Percentiles rank a stretch among this genome's conserved stretches.
Evolutionary conservation across 2,797 vertebrate genomes (phyloP).

Genomic region (Onychomys torridus): DNA sequence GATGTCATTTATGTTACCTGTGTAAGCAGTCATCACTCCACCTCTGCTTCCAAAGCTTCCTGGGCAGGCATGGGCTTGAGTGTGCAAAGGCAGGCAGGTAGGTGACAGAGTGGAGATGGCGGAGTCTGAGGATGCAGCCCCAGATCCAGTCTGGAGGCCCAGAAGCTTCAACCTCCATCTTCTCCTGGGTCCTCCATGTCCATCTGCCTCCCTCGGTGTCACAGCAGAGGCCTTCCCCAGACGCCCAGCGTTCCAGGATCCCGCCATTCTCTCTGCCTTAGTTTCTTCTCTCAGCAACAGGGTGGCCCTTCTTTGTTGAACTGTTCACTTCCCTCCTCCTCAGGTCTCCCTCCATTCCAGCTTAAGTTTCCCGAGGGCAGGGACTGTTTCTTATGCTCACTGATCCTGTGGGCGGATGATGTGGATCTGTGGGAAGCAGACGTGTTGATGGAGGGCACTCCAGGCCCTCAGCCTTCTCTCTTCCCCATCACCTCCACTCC

Average conservation of each 20-base stretch:
- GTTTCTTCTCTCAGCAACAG: not conserved
- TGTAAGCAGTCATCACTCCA: not conserved
- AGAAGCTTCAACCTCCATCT: not conserved
- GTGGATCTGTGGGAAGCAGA: not conserved
- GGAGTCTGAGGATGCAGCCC: not conserved
- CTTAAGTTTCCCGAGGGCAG: not conserved
- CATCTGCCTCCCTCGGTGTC: not conserved
- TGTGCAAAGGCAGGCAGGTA: not conserved
- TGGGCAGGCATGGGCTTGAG: not conserved
- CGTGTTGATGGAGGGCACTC: not conserved
- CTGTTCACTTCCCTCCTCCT: not conserved
- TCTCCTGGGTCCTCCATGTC: not conserved
- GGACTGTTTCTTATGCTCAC: not conserved
- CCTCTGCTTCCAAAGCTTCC: not conserved
- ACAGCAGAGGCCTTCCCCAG: not conserved
- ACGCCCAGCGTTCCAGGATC: not conserved
- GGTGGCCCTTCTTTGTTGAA: not conserved
- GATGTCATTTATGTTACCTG: constrained; percentile 13
- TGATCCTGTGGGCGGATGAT: not conserved
- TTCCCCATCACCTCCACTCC: not conserved
- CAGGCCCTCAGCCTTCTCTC: not conserved
- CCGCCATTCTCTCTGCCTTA: not conserved
- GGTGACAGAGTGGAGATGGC: no score
- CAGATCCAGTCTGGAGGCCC: not conserved
- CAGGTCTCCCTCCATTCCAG: not conserved